Conservation (phyloP, 2,113 vertebrate species). For the Microtus oregoni region DNA sequence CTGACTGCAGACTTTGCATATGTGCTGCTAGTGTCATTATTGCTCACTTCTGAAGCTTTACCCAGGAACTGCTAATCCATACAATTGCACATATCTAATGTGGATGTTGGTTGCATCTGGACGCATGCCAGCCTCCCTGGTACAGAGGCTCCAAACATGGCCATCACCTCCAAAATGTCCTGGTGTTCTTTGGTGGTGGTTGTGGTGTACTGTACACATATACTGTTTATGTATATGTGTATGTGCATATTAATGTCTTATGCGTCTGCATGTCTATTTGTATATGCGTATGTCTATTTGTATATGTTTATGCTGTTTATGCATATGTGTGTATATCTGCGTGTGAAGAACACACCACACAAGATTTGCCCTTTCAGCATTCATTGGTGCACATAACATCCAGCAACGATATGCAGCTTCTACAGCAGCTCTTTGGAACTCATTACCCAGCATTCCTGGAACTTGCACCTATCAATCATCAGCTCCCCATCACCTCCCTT, state of each 20-base stretch:
- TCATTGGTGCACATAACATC: background rate
- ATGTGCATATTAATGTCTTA: background rate
- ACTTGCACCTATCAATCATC: background rate
- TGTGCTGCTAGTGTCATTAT: background rate
- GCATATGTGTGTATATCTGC: background rate
- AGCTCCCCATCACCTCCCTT: too few relatives aligned
- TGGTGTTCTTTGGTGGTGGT: background rate
- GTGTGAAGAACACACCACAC: too few relatives aligned
- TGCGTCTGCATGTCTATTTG: background rate
- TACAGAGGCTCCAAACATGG: background rate
- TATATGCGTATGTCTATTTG: background rate
- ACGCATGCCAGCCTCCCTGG: too few relatives aligned
- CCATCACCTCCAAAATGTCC: background rate
- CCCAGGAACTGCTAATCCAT: background rate
- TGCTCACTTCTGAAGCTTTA: background rate
- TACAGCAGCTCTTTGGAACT: background rate
- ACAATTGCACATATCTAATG: background rate
- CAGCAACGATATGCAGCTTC: background rate
- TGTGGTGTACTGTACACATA: too few relatives aligned
- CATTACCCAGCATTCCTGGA: background rate
- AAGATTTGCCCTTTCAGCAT: background rate
- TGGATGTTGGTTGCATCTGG: background rate
- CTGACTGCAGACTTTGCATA: fast-evolving
- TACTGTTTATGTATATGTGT: background rate
- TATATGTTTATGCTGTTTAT: background rate